These are phyloP conservation scores for Pseudanteris insignis DNA, from an alignment of 2,888 invertebrate genomes.

Conservation along the genomic window DNA sequence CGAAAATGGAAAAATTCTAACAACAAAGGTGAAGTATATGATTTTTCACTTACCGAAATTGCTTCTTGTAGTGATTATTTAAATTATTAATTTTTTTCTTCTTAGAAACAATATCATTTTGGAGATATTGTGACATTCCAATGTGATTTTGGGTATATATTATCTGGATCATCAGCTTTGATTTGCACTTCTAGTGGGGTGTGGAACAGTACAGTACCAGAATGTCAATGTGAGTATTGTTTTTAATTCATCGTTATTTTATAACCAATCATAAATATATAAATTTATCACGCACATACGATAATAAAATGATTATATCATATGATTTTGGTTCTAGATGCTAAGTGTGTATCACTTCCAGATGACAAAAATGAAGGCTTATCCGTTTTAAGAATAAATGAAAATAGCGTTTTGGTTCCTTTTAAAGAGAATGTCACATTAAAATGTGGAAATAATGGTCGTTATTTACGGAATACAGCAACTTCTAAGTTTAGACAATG, in stretches of 20 bases:
- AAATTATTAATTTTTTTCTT: constrained; percentile 10
- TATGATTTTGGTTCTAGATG: constrained; percentile 73
- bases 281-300: too few relatives aligned
- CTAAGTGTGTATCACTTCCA: constrained; percentile 87
- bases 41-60: too few relatives aligned
- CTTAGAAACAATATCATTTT: constrained; percentile 82
- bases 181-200: constrained; percentile 88
- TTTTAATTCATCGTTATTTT: too few relatives aligned
- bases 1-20: constrained; percentile 85
- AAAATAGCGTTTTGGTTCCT: constrained; percentile 84
- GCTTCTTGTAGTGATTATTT: too few relatives aligned
- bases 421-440: constrained; percentile 92
- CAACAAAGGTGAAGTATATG: constrained; percentile 79
- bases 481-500: constrained; percentile 91
- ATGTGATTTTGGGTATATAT: constrained; percentile 93
- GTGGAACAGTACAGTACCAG: constrained; percentile 94
- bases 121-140: constrained; percentile 91
- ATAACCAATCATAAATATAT: background rate
- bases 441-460: constrained; percentile 80
- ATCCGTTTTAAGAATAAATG: constrained; percentile 79
- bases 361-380: constrained; percentile 90
- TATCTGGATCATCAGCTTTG: constrained; percentile 86
- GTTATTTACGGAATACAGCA: constrained; percentile 81
- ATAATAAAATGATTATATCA: too few relatives aligned
- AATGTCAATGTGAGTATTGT: constrained; percentile 83